Evolutionary conservation across 2,888 invertebrate species (phyloP).

Genomic region (Cephus spinipes): DNA sequence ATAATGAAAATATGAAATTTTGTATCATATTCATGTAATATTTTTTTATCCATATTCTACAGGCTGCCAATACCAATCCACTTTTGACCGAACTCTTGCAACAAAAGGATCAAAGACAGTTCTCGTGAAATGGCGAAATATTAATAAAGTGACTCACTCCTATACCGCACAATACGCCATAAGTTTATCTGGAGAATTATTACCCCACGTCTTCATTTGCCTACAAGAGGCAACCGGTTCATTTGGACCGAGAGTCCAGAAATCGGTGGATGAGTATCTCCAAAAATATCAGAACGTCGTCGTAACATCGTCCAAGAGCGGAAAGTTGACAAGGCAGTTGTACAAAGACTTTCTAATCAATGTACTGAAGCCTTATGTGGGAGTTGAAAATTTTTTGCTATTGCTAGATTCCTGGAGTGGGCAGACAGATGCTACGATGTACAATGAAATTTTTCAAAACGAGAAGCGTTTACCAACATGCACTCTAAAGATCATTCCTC

Average conservation of each 20-base stretch:
- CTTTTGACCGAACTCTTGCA: conserved; percentile 17
- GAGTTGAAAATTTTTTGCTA: conserved; percentile 29
- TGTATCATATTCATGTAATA: background rate
- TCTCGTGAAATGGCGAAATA: conserved; percentile 18
- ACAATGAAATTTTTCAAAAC: conserved; percentile 27
- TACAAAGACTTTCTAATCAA: conserved; percentile 27
- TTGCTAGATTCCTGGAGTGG: conserved; percentile 35
- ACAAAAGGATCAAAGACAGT: conserved; percentile 12
- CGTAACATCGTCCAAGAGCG: conserved; percentile 31
- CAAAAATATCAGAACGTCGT: conserved; percentile 24
- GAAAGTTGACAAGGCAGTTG: conserved; percentile 30
- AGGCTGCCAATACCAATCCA: conserved; percentile 21
- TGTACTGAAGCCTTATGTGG: conserved; percentile 29
- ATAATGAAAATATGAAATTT: too few relatives aligned
- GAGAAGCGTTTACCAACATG: conserved; percentile 15
- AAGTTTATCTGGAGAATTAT: conserved; percentile 15
- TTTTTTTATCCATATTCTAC: conserved; percentile 4
- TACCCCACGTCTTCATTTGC: conserved; percentile 14
- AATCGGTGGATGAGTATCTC: conserved; percentile 20
- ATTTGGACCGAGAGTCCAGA: conserved; percentile 19
- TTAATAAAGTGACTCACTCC: conserved; percentile 23
- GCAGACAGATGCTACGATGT: conserved; percentile 24
- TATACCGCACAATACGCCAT: conserved; percentile 27
- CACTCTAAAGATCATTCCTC: conserved; percentile 26
- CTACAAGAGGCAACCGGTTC: conserved; percentile 7